Base-by-base conservation (phyloP, 2,888 invertebrate genomes). In the Cephus pulcher region DNA sequence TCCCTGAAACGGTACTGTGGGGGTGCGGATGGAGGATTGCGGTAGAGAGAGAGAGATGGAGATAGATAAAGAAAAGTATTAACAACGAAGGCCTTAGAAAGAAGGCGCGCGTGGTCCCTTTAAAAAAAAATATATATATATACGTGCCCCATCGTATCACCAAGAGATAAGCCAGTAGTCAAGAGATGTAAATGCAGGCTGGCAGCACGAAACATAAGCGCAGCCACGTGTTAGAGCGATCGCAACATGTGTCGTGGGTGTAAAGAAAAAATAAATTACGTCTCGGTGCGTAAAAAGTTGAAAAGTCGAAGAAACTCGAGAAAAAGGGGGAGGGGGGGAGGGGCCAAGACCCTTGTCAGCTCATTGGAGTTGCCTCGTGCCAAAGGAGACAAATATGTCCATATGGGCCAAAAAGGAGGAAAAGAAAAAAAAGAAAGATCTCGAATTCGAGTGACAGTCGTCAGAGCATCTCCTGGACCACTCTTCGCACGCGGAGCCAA, bases 251-350 rank as follows among this genome's bases (percentile, higher is more conserved):
- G 88, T 88, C 86, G 86, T 83, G 85, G 86, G 83, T 87, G 84
- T 84, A 84, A 71, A 88, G 86, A 84, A 86, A 88, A 88, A 88
- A 88, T 88, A 89, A 88, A 88, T 88, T 86, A 86, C 84, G 82
- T 77, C 81, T 78, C 77, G 78, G 75, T 75, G 78, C 37, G 73
- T 78, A 74, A 78, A 78, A 76, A 34, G 78, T 76, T n/a, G 73
- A 68, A 70, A 75, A 74, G 69, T 70, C 79, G 82, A 84, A 86
- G 86, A 87, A 89, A 88, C 85, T 83, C 76, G 86, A 88, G 87
- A 86, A 87, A 87, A 85, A 85, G 84, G 0, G 35, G 2, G 35
- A 0, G 12, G 1, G 12, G 11, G 12, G 12, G 12, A 1, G 3
- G 12, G 80, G 80, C 79, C 23, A 78, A 78, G 79, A 84, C 85